phyloP scores from a whole-genome alignment of 2,888 invertebrate species.

The Beris chalybata region DNA sequence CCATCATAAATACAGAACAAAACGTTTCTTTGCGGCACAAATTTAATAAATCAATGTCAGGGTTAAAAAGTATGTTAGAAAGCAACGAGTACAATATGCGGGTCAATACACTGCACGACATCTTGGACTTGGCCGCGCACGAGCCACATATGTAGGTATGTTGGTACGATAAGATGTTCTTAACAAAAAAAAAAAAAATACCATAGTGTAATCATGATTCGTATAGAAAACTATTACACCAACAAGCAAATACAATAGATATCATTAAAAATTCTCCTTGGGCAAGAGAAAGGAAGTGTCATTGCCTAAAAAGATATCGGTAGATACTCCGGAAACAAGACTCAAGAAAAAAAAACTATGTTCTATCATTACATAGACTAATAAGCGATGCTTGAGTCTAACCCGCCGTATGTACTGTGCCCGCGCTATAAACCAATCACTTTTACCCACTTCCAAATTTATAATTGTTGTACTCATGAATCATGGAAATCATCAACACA shows the following conservation, averaged over 20 bases:
- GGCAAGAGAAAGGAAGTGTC: slow-evolving; percentile 27
- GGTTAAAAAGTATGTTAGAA: slow-evolving; percentile 14
- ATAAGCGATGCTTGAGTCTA: no score
- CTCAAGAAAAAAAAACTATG: slow-evolving; percentile 13
- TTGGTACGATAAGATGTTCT: no score
- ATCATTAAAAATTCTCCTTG: slow-evolving; percentile 28
- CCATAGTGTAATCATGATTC: slow-evolving; percentile 21
- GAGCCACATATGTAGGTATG: no score
- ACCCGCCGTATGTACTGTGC: no score
- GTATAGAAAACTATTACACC: background rate
- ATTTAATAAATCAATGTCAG: slow-evolving; percentile 30
- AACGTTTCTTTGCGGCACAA: slow-evolving; percentile 5
- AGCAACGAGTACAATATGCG: slow-evolving; percentile 24
- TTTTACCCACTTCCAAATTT: no score
- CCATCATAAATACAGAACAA: background rate
- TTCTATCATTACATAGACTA: slow-evolving; percentile 14
- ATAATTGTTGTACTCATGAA: no score
- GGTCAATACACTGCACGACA: slow-evolving; percentile 26
- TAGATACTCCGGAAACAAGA: slow-evolving; percentile 23
- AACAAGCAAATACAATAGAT: slow-evolving; percentile 13
- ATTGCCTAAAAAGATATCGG: slow-evolving; percentile 29
- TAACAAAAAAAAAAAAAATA: background rate
- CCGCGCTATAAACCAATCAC: no score
- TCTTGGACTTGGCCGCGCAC: no score
- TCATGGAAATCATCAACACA: no score